Evolutionary conservation across 2,888 invertebrate genomes (phyloP).

Genomic region (Hyalella azteca): DNA sequence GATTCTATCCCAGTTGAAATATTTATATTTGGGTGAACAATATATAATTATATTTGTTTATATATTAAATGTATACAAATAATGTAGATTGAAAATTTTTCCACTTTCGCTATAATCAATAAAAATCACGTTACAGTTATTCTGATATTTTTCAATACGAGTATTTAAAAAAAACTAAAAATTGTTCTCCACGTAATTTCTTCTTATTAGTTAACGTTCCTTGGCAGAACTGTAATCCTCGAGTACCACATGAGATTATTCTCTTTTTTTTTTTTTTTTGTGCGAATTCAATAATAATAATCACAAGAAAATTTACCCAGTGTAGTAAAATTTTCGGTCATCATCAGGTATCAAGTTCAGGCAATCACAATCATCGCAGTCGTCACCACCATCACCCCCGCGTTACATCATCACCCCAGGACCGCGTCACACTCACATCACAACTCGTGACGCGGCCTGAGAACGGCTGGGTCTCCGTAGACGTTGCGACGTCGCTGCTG

Average conservation of each 20-base stretch:
- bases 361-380: not conserved
- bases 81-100: not conserved
- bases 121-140: not conserved
- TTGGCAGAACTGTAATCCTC: too few species aligned
- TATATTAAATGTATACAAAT: not conserved
- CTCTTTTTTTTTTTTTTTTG: not conserved
- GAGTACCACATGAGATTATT: not conserved
- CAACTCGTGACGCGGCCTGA: not conserved
- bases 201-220: too few species aligned
- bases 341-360: not conserved
- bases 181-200: too few species aligned
- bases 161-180: too few species aligned
- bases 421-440: not conserved
- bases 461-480: constrained; percentile 36
- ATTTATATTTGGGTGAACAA: too few species aligned
- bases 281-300: not conserved
- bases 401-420: not conserved
- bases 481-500: not conserved
- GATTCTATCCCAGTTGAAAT: too few species aligned
- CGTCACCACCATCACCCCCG: not conserved
- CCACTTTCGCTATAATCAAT: not conserved
- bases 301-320: not conserved
- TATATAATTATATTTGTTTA: too few species aligned
- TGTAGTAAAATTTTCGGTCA: not conserved
- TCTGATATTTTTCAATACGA: not conserved